Percentiles rank a stretch among this genome's conserved stretches.
These are phyloP conservation scores for Argentina silus DNA, from an alignment of 2,797 vertebrate genomes.

Conservation along the genomic window DNA sequence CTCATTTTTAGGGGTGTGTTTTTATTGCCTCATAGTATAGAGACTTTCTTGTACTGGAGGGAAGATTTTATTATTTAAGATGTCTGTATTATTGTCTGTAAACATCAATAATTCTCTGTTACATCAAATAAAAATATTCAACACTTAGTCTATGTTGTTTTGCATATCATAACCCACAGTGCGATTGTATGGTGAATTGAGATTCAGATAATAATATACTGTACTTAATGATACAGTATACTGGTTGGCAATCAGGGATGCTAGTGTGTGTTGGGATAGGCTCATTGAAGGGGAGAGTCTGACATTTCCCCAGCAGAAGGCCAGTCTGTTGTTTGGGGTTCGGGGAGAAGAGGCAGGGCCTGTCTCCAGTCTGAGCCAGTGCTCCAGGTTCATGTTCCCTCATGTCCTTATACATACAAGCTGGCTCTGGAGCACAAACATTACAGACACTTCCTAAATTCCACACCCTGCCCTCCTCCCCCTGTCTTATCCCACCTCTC, in stretches of 20 bases:
- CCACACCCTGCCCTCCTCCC: conserved; percentile 57
- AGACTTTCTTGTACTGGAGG: conserved; percentile 50
- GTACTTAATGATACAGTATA: background rate
- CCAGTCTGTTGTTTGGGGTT: background rate
- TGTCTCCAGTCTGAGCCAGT: conserved; percentile 7
- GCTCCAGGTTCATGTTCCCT: conserved; percentile 20
- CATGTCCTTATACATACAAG: conserved; percentile 28
- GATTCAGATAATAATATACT: background rate
- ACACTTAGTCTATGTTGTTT: background rate
- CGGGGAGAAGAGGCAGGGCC: background rate
- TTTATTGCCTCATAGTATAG: conserved; percentile 47
- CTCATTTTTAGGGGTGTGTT: conserved; percentile 78
- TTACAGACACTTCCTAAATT: conserved; percentile 64
- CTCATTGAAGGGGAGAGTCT: background rate
- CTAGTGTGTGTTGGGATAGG: background rate
- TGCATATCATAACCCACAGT: background rate
- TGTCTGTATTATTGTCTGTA: conserved; percentile 37
- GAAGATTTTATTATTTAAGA: conserved; percentile 52
- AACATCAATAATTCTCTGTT: conserved; percentile 16
- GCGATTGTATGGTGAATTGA: background rate
- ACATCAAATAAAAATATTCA: conserved; percentile 52
- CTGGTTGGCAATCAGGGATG: background rate
- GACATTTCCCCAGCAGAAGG: background rate
- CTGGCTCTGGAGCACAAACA: conserved; percentile 62
- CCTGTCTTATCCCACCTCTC: background rate